Evolutionary conservation across 2,797 vertebrate species (phyloP).

Genomic region (Gymnoscopelus microlampas): DNA sequence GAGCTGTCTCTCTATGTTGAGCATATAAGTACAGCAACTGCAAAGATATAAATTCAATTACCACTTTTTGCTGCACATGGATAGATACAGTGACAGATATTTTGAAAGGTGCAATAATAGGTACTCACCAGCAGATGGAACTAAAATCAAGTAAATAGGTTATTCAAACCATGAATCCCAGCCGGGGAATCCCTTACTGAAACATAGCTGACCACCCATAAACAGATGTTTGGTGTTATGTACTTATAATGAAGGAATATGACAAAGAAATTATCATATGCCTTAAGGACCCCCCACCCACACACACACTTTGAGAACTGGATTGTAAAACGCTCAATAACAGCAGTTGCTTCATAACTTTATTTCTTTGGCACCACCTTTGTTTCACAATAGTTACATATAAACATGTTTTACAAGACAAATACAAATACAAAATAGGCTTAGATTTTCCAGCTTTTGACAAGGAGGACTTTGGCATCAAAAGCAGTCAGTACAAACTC

Average conservation of each 20-base stretch:
- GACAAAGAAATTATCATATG: neutral
- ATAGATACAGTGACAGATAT: neutral
- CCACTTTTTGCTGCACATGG: neutral
- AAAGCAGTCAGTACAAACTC: constrained; percentile 16
- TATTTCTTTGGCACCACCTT: constrained; percentile 69
- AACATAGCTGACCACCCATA: no score
- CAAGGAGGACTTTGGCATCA: constrained; percentile 51
- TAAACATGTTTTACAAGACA: constrained; percentile 62
- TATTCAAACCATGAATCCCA: neutral
- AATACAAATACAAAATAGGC: constrained; percentile 10
- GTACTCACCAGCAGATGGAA: constrained; percentile 55
- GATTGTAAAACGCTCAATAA: constrained; percentile 17
- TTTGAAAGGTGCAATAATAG: neutral
- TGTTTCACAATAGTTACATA: constrained; percentile 68
- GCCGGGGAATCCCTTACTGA: neutral
- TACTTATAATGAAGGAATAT: neutral
- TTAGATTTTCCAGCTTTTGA: constrained; percentile 37
- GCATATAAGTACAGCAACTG: no score
- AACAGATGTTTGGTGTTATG: neutral
- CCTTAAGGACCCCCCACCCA: no score
- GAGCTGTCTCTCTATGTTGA: no score
- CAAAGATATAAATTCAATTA: no score
- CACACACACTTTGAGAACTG: neutral
- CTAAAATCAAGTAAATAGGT: constrained; percentile 32
- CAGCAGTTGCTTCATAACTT: constrained; percentile 48